phyloP scores from a whole-genome alignment of 2,113 vertebrate genomes.

The Nasalis larvatus region DNA sequence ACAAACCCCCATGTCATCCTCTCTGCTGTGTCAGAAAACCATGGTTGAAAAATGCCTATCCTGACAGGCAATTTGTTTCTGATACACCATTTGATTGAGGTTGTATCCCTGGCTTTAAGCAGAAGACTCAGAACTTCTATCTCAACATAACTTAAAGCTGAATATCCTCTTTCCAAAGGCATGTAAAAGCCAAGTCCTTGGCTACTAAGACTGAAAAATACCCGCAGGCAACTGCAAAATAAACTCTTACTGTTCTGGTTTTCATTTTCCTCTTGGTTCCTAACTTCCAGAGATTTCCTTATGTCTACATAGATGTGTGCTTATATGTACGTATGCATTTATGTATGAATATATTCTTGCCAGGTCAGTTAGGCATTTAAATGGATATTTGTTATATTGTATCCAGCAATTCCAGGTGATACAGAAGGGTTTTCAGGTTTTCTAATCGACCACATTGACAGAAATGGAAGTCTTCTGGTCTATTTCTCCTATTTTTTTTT shows the following conservation, averaged over 20 bases:
- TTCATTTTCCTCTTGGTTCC: slow-evolving; percentile 18
- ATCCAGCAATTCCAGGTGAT: not conserved
- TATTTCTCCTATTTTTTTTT: not conserved
- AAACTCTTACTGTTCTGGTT: not conserved
- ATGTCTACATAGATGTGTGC: not conserved
- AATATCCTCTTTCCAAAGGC: not conserved
- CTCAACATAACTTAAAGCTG: not conserved
- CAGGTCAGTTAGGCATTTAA: not conserved
- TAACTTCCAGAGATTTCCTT: not conserved
- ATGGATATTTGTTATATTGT: not conserved
- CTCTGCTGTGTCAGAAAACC: too few relatives aligned
- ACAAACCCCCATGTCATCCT: not conserved
- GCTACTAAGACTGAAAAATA: not conserved
- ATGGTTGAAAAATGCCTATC: too few relatives aligned
- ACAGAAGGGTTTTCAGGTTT: not conserved
- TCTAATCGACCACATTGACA: not conserved
- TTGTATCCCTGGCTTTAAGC: not conserved
- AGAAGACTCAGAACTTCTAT: not conserved
- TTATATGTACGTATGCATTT: not conserved
- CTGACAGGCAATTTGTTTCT: not conserved
- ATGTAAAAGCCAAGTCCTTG: not conserved
- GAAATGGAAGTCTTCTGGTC: not conserved
- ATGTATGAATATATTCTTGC: not conserved
- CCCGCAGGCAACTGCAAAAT: not conserved
- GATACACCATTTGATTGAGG: not conserved